Percentiles rank a stretch among this genome's conserved stretches.
These are phyloP conservation scores for Sycophila sp. DNA, from an alignment of 1,140 invertebrate species.

Conservation along the genomic window DNA sequence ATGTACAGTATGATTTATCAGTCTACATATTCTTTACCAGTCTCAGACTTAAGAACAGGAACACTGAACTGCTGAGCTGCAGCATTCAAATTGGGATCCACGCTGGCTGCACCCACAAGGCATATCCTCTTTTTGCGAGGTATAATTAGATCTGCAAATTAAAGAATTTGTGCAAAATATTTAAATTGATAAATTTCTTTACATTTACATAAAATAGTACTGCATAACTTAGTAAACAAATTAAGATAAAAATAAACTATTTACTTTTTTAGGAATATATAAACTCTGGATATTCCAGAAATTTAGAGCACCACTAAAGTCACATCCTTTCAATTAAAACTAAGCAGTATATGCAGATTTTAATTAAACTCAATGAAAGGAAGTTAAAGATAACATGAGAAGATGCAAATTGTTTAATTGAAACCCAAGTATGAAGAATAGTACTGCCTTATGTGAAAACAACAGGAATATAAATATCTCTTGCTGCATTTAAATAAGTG, in stretches of 20 bases:
- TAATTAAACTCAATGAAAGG: not conserved
- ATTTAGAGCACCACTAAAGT: too few relatives aligned
- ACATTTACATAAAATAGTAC: not conserved
- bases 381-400: conserved; percentile 1
- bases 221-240: not conserved
- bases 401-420: not conserved
- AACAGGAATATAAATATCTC: not conserved
- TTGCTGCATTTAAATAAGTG: not conserved
- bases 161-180: not conserved
- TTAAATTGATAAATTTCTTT: not conserved
- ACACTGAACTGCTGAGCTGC: conserved; percentile 73
- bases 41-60: conserved; percentile 72
- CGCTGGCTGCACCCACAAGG: conserved; percentile 68
- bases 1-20: conserved; percentile 72
- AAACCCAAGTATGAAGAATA: not conserved
- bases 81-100: conserved; percentile 66
- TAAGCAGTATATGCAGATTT: not conserved
- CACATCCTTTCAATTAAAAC: not conserved
- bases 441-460: not conserved
- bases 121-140: conserved; percentile 70
- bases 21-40: conserved; percentile 69
- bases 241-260: not conserved
- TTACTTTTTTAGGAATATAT: not conserved
- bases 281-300: not conserved
- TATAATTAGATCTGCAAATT: conserved; percentile 14